Evolutionary conservation across 2,797 vertebrate species (phyloP), one percentile per base, ranked within the genome.

Genomic region (Phylloscopus collybita): DNA sequence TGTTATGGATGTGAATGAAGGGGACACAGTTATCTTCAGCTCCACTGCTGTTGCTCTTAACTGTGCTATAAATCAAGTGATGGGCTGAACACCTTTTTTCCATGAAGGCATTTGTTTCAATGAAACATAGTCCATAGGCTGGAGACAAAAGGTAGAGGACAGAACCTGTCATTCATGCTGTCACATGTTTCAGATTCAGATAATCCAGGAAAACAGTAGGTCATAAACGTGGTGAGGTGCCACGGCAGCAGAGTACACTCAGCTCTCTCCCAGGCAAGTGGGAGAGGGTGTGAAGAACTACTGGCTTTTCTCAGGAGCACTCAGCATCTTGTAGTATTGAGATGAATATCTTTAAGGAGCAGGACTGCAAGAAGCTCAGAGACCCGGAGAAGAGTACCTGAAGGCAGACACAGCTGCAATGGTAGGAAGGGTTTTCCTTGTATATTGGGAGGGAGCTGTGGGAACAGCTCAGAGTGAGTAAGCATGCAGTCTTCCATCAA

Each of bases 351-450:
- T 84, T 21, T 69, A 83, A 60, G 79, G 67, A 95, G 70, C 92
- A 92, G 88, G 85, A 92, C 62, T 62, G 49, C 62, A 82, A 79
- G 88, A 92, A 75, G 81, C 45, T 90, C 80, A 70, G 74, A 80
- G 42, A 30, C 85, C 69, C 27, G 91, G 57, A 95, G 56, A 62
- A 81, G 80, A 75, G 32, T 60, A 59, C 90, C 90, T 88, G 94
- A 95, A 96, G 76, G 80, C 88, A 96, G 76, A 80, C 69, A 76
- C 59, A 64, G 40, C 34, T 73, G 89, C 72, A 95, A 94, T 75
- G 82, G 69, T 90, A 83, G 49, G 83, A 96, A 96, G 80, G 95
- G 83, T 84, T 94, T 96, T 96, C 80, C 81, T 95, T 88, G n/a
- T 80, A 2, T 65, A 6, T 44, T 65, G 90, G 90, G 92, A 93